Conservation (phyloP, 2,113 vertebrate species). For the Meriones unguiculatus region DNA sequence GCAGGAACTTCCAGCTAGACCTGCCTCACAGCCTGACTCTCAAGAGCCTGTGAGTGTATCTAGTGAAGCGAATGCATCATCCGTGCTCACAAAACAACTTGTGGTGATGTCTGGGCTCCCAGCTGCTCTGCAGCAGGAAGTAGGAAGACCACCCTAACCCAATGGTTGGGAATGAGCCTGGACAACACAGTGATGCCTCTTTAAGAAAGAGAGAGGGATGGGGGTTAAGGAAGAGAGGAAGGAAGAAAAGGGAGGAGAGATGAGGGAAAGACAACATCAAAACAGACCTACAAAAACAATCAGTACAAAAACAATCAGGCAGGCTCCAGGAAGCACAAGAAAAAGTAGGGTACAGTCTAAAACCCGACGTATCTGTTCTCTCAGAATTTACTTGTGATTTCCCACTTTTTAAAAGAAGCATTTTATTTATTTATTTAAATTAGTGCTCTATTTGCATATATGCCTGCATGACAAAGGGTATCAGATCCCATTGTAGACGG, state of each 20-base stretch:
- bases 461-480: too few relatives aligned
- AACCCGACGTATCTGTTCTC: neutral
- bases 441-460: too few relatives aligned
- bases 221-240: neutral
- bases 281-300: neutral
- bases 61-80: neutral
- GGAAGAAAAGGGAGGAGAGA: too few relatives aligned
- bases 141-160: neutral
- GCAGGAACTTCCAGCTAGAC: constrained; percentile 1
- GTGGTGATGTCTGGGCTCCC: neutral
- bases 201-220: neutral
- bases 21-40: constrained; percentile 12
- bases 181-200: neutral
- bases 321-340: neutral
- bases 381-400: constrained; percentile 36
- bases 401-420: neutral
- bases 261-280: too few relatives aligned
- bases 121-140: neutral
- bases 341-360: neutral
- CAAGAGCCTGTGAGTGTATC: neutral
- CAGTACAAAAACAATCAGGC: constrained; percentile 15
- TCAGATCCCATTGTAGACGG: too few relatives aligned
- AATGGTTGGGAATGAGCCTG: neutral
- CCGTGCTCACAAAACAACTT: neutral
- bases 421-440: too few relatives aligned